These are phyloP conservation scores for Capitella teleta DNA, from an alignment of 1,140 invertebrate species.

Conservation along the genomic window DNA sequence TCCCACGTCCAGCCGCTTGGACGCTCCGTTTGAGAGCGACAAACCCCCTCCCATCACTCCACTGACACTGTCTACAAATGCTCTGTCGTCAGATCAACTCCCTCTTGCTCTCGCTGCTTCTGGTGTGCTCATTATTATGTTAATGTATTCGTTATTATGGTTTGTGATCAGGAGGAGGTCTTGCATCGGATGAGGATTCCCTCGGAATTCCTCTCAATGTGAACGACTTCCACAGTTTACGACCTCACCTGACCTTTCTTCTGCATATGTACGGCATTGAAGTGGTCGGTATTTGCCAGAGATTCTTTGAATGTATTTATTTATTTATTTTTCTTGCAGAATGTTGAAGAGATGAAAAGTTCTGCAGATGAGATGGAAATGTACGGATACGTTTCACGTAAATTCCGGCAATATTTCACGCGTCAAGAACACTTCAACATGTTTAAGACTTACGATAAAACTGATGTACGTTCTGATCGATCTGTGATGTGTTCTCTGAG, in stretches of 20 bases:
- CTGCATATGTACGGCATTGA: neutral
- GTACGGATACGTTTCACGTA: conserved; percentile 33
- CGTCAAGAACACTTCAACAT: conserved; percentile 36
- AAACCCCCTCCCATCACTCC: neutral
- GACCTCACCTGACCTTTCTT: neutral
- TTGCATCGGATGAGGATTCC: neutral
- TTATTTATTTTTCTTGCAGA: conserved; percentile 5
- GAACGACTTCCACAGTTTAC: neutral
- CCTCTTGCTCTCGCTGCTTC: neutral
- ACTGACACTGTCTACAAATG: neutral
- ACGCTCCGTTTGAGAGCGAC: too few relatives aligned
- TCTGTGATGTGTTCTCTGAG: neutral
- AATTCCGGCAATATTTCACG: conserved; percentile 31
- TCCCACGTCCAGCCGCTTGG: too few relatives aligned
- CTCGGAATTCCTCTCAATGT: neutral
- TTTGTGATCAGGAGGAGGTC: neutral
- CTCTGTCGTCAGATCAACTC: neutral
- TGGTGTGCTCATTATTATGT: neutral
- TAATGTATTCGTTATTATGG: neutral
- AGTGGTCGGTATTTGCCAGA: neutral
- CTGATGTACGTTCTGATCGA: conserved; percentile 16
- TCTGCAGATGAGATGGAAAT: conserved; percentile 41
- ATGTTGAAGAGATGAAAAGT: conserved; percentile 27
- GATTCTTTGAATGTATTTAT: neutral
- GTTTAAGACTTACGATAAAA: conserved; percentile 34